These are phyloP conservation scores for Atherinomorus stipes DNA, from an alignment of 2,113 vertebrate species.

Conservation along the genomic window DNA sequence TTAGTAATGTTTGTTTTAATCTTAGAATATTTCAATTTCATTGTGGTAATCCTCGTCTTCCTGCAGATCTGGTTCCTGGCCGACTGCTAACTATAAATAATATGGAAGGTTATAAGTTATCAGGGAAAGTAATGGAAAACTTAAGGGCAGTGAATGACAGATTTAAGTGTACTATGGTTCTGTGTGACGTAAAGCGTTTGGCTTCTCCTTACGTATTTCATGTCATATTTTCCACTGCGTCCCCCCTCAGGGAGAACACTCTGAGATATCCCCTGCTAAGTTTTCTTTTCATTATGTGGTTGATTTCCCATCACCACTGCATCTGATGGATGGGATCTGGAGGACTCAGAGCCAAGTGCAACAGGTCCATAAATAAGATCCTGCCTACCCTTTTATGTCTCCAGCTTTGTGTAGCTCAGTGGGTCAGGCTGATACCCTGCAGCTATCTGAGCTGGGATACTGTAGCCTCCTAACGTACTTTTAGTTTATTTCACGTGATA, in stretches of 20 bases:
- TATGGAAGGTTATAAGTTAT: not conserved
- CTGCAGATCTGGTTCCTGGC: not conserved
- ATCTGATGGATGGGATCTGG: conserved; percentile 3
- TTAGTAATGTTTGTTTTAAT: no score
- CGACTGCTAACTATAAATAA: not conserved
- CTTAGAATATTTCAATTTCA: no score
- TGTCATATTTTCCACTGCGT: not conserved
- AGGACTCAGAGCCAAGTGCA: not conserved
- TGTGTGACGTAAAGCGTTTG: conserved; percentile 3
- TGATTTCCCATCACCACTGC: not conserved
- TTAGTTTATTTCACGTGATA: no score
- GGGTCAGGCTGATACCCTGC: not conserved
- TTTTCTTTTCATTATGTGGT: conserved; percentile 5
- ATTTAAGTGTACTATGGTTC: not conserved
- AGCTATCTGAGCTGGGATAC: not conserved
- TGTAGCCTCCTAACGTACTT: no score
- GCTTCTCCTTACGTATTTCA: not conserved
- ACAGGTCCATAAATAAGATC: not conserved
- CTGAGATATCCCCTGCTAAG: not conserved
- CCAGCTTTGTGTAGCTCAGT: not conserved
- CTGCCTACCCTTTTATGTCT: not conserved
- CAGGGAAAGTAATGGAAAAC: conserved; percentile 6
- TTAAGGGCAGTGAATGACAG: not conserved
- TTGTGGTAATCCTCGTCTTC: no score
- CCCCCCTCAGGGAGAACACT: not conserved